Percentiles rank a stretch among this genome's conserved stretches.
phyloP scores from a whole-genome alignment of 2,888 invertebrate genomes.

The Calameuta idolon region DNA sequence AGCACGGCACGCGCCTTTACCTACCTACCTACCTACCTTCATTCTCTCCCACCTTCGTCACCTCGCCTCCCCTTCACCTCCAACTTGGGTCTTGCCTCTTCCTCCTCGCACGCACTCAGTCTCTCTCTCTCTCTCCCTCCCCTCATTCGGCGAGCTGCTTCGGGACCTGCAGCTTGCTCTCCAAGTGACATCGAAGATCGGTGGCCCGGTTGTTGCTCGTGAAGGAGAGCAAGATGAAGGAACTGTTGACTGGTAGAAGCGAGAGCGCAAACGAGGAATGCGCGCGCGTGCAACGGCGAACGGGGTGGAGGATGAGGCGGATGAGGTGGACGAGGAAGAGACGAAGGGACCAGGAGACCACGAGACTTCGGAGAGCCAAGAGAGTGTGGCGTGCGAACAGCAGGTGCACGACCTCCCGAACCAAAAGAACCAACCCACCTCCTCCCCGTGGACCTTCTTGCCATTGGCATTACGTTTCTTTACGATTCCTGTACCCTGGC shows the following conservation, averaged over 20 bases:
- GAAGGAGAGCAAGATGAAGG: conserved; percentile 13
- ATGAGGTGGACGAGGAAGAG: conserved; percentile 13
- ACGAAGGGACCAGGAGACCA: conserved; percentile 19
- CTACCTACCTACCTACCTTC: conserved; percentile 31
- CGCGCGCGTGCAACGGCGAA: conserved; percentile 1
- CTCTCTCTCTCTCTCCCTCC: conserved; percentile 11
- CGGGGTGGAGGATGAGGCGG: neutral
- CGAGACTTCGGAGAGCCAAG: conserved; percentile 18
- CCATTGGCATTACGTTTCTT: conserved; percentile 12
- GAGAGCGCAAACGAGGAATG: neutral
- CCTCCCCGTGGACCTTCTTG: conserved; percentile 10
- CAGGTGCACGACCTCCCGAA: conserved; percentile 60
- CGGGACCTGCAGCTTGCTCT: neutral
- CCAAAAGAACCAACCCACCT: neutral
- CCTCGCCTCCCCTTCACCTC: conserved; percentile 21
- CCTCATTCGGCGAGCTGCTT: neutral
- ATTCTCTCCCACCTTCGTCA: conserved; percentile 24
- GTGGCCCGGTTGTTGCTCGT: conserved; percentile 32
- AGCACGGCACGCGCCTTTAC: conserved; percentile 53
- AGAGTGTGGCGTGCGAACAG: conserved; percentile 54
- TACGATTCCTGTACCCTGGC: conserved; percentile 9
- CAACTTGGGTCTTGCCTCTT: conserved; percentile 19
- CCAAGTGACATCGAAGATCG: conserved; percentile 47
- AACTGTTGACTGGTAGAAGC: neutral
- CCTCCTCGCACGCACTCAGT: conserved; percentile 15